Conservation (phyloP, 2,113 vertebrate genomes). For the Saguinus midas region DNA sequence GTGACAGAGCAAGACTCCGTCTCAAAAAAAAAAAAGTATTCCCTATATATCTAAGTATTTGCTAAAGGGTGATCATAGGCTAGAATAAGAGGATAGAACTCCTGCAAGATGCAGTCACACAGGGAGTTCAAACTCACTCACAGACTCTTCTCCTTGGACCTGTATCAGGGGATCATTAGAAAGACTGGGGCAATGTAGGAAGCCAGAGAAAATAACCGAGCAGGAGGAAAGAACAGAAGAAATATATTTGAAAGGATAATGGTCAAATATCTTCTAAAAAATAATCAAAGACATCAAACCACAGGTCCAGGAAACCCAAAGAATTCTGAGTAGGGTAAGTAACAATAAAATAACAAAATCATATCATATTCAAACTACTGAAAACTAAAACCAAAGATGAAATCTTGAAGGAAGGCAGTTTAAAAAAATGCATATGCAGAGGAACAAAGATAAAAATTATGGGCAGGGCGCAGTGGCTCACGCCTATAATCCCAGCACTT, state of each 20-base stretch:
- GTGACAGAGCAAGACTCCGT: too few relatives aligned
- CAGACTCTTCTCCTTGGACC: not conserved
- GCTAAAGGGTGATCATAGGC: not conserved
- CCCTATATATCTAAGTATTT: not conserved
- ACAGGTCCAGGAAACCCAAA: not conserved
- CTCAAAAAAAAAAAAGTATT: not conserved
- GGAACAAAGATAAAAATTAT: not conserved
- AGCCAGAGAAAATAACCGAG: not conserved
- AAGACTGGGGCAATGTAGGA: not conserved
- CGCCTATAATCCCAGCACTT: too few relatives aligned
- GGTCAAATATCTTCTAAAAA: not conserved
- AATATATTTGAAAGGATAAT: not conserved
- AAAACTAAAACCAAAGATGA: constrained; percentile 34
- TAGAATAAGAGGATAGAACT: not conserved
- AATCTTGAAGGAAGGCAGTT: not conserved
- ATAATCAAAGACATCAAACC: not conserved
- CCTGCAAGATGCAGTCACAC: not conserved
- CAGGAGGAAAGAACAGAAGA: not conserved
- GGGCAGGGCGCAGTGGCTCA: too few relatives aligned
- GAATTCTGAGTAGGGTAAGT: not conserved
- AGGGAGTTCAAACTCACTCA: not conserved
- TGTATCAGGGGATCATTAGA: not conserved
- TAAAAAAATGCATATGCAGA: not conserved
- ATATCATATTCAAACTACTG: not conserved
- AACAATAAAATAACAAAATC: not conserved